phyloP scores from a whole-genome alignment of 2,113 vertebrate genomes.

The Ptilonorhynchus violaceus region DNA sequence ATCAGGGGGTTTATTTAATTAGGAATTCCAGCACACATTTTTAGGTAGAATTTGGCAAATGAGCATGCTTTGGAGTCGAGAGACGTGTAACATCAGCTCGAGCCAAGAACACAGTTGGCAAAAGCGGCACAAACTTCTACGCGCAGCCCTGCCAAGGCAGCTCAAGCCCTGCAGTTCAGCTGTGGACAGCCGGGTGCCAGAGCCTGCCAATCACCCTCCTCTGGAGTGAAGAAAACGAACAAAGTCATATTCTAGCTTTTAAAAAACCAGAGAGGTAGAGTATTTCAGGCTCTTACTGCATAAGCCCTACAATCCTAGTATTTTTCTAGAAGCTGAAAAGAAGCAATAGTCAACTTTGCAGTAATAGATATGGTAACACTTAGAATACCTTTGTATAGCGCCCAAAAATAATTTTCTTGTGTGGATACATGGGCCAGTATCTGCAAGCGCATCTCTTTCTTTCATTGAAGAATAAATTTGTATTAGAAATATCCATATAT shows the following conservation, averaged over 20 bases:
- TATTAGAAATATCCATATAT: background rate
- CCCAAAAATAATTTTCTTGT: background rate
- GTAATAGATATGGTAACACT: background rate
- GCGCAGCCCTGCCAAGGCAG: background rate
- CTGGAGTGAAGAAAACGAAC: background rate
- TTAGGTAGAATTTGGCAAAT: conserved; percentile 42
- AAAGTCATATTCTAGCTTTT: background rate
- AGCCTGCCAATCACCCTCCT: conserved; percentile 14
- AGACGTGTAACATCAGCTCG: background rate
- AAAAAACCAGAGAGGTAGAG: background rate
- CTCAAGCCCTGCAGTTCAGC: conserved; percentile 29
- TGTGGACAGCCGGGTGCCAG: background rate
- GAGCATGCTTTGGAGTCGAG: background rate
- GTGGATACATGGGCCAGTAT: background rate
- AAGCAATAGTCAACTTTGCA: background rate
- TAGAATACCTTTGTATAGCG: accelerated
- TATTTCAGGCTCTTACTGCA: background rate
- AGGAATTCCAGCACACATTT: conserved; percentile 37
- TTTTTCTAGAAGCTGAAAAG: background rate
- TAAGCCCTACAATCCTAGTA: background rate
- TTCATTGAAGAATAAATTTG: background rate
- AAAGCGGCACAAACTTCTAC: background rate
- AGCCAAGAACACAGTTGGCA: conserved; percentile 57
- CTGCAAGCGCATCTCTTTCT: background rate
- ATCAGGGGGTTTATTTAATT: conserved; percentile 35